phyloP scores from a whole-genome alignment of 2,888 invertebrate genomes.

The Bruchidius siliquastri region DNA sequence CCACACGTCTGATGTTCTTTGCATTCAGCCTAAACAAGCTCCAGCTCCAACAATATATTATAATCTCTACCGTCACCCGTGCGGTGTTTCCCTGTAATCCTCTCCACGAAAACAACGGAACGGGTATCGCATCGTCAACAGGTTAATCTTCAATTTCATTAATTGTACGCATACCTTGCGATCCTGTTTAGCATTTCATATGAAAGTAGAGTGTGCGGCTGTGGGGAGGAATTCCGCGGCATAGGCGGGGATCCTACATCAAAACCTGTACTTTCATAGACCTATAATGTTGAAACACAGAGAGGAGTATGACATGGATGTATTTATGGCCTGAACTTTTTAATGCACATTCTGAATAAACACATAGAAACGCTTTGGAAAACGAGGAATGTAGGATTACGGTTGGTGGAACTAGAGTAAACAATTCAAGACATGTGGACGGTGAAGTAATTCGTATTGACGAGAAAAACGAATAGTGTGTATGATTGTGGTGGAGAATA shows the following conservation, averaged over 20 bases:
- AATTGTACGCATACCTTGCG: neutral
- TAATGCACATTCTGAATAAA: no score
- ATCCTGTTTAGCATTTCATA: neutral
- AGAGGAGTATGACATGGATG: no score
- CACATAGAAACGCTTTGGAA: no score
- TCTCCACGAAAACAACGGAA: neutral
- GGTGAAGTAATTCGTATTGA: no score
- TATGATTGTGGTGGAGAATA: no score
- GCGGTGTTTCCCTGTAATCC: neutral
- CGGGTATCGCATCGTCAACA: neutral
- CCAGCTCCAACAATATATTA: neutral
- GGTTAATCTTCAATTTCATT: neutral
- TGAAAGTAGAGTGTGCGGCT: neutral
- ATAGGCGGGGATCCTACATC: neutral
- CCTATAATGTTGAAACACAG: no score
- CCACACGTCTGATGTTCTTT: neutral
- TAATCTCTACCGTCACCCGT: neutral
- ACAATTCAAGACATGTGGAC: no score
- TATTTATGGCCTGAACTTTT: no score
- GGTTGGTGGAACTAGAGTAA: no score
- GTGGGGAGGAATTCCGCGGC: neutral
- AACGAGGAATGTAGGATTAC: no score
- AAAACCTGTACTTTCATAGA: no score
- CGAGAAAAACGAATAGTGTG: no score
- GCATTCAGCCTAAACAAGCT: neutral